Evolutionary conservation across 2,797 vertebrate species (phyloP).

Genomic region (Podarcis siculus): DNA sequence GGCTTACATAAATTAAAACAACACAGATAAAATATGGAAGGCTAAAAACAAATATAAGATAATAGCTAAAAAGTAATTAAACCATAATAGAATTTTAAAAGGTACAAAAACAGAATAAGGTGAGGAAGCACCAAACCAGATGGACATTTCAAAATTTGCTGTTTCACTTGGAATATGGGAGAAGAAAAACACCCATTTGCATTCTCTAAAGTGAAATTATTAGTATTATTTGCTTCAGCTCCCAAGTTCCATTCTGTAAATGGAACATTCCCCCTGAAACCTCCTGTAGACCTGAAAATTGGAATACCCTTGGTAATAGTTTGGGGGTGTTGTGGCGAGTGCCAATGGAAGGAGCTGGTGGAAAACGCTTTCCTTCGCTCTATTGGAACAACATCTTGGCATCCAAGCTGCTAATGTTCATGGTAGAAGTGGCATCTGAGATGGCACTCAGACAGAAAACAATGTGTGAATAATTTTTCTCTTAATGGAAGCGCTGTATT

Average conservation of each 20-base stretch:
- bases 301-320: not conserved
- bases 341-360: not conserved
- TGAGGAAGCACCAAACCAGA: too few relatives aligned
- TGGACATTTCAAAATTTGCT: not conserved
- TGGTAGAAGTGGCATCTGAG: not conserved
- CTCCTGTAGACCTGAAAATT: not conserved
- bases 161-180: not conserved
- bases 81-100: too few relatives aligned
- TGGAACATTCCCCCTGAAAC: not conserved
- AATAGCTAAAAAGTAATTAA: too few relatives aligned
- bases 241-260: not conserved
- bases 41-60: too few relatives aligned
- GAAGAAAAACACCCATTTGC: not conserved
- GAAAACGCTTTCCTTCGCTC: not conserved
- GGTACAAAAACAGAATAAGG: too few relatives aligned
- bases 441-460: constrained; percentile 34
- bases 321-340: not conserved
- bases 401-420: not conserved
- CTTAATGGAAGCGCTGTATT: constrained; percentile 34
- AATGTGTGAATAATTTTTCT: constrained; percentile 11
- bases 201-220: not conserved
- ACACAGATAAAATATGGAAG: too few relatives aligned
- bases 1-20: too few relatives aligned
- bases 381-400: not conserved
- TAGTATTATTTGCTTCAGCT: not conserved